Evolutionary conservation across 1,140 invertebrate species (phyloP), one percentile per base, ranked within the genome.

Genomic region (Holotrichia oblita): DNA sequence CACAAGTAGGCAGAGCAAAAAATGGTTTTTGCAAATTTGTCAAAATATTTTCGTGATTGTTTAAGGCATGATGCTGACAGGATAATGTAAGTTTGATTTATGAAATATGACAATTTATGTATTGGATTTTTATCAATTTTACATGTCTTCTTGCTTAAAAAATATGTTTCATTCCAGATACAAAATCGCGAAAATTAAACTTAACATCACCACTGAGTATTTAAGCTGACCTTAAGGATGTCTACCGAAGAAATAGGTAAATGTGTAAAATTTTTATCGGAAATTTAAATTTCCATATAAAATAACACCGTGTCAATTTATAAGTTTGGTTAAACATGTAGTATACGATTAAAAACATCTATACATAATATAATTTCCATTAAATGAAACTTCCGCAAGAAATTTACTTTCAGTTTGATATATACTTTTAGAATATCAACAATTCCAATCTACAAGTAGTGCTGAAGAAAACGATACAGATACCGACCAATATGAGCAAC

Each of bases 381-480:
- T 34, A 34, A 34, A 34, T 4, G 4, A 34, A 34, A 34, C 27
- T 2, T 34, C 27, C 4, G 27, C 27, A 55, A 55, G 17, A 14
- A 55, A n/a, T 17, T 55, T 3, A 55, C n/a, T 17, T 6, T 17
- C 14, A 14, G 3, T n/a, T 6, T 14, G n/a, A 55, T 14, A 69
- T 69, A 24, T 69, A 27, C 6, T 69, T 69, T 69, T 78, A 81
- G 81, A 82, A 27, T 78, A 83, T 78, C 79, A 81, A 76, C 74
- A 80, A 22, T 85, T 84, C 79, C 83, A 85, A 59, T 81, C 81
- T 0, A 83, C 80, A 17, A 85, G 85, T 55, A 85, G 85, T 81
- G 85, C 85, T 0, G 84, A 85, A 72, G 85, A 85, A 76, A 84
- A 83, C 78, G 85, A 85, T 77, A 82, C 84, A 12, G 83, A 78